Evolutionary conservation across 2,113 vertebrate species (phyloP).

Genomic region (Serranochromis macrocephalus): DNA sequence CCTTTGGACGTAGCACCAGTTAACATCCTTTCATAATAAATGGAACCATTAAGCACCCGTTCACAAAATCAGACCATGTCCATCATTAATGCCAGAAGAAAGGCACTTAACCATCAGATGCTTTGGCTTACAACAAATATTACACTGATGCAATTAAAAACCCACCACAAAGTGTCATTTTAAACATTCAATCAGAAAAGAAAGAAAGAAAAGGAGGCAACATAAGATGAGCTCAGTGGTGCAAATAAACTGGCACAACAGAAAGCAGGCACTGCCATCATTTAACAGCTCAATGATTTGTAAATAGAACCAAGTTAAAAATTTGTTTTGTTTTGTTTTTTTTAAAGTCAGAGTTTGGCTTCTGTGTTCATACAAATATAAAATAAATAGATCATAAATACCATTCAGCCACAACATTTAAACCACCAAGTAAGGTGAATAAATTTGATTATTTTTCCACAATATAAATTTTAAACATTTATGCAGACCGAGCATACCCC

Average conservation of each 20-base stretch:
- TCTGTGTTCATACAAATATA: constrained; percentile 19
- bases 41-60: neutral
- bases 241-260: neutral
- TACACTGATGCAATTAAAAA: constrained; percentile 5
- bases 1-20: neutral
- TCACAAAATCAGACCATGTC: constrained; percentile 24
- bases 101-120: constrained; percentile 9
- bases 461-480: neutral
- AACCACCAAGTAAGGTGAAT: neutral
- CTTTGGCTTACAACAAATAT: neutral
- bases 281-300: neutral
- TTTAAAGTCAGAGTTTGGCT: neutral
- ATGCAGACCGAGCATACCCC: neutral
- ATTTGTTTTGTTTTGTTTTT: no score
- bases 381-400: constrained; percentile 51
- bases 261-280: neutral
- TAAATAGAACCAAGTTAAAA: neutral
- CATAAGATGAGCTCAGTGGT: neutral
- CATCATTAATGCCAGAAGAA: neutral
- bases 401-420: neutral
- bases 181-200: neutral
- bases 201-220: neutral
- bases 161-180: constrained; percentile 24
- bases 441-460: neutral
- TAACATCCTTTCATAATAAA: neutral